Evolutionary conservation across 2,797 vertebrate genomes (phyloP).

Genomic region (Parotocinclus haroldoi): DNA sequence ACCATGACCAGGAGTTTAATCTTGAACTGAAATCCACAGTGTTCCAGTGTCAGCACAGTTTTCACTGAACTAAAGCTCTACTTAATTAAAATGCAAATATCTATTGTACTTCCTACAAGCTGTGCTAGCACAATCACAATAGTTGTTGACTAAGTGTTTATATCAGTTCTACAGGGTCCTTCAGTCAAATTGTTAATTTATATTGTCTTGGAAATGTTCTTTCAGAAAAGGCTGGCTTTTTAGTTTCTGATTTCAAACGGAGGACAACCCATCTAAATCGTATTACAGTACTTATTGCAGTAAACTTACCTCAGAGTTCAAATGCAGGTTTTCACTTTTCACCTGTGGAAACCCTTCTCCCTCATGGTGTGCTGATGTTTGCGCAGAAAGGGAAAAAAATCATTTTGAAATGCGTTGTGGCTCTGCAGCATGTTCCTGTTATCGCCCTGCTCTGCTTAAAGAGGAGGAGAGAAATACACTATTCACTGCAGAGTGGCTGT

Average conservation of each 20-base stretch:
- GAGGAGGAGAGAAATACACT: not conserved
- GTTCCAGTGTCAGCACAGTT: too few relatives aligned
- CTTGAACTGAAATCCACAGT: too few relatives aligned
- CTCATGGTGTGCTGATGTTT: conserved; percentile 2
- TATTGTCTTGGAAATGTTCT: conserved; percentile 52
- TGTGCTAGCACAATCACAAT: too few relatives aligned
- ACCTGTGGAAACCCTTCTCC: conserved; percentile 34
- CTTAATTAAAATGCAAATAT: too few relatives aligned
- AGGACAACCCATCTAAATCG: conserved; percentile 55
- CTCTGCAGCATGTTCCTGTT: conserved; percentile 1
- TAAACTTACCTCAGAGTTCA: conserved; percentile 60
- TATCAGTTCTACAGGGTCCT: not conserved
- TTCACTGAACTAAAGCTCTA: too few relatives aligned
- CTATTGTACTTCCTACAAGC: too few relatives aligned
- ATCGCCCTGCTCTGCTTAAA: conserved; percentile 20
- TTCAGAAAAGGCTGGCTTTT: conserved; percentile 53
- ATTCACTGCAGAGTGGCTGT: too few relatives aligned
- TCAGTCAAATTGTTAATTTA: conserved; percentile 7
- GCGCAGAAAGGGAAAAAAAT: conserved; percentile 4
- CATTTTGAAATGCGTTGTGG: conserved; percentile 35
- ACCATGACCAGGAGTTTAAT: too few relatives aligned
- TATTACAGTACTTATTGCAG: conserved; percentile 58
- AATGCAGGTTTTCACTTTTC: conserved; percentile 52
- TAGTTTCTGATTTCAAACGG: conserved; percentile 52
- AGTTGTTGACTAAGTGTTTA: too few relatives aligned